These are phyloP conservation scores for Phoxinus phoxinus DNA, from an alignment of 2,113 vertebrate species.

Conservation along the genomic window DNA sequence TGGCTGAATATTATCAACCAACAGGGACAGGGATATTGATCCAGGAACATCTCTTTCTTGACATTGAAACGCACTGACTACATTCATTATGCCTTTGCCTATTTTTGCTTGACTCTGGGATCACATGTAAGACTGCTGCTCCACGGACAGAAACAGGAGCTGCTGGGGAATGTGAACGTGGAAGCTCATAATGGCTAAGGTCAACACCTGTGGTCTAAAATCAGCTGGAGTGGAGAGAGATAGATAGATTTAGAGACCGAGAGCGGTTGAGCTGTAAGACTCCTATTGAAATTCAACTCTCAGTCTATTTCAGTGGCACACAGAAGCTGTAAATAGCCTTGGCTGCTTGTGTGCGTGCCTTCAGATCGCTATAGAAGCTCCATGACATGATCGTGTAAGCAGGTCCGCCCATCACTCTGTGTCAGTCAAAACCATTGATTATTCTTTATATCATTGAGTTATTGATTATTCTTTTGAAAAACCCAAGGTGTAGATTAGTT, in stretches of 20 bases:
- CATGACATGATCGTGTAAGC: conserved; percentile 14
- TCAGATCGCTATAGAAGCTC: conserved; percentile 13
- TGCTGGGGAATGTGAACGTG: conserved; percentile 46
- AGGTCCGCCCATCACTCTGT: neutral
- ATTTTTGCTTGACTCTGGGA: conserved; percentile 13
- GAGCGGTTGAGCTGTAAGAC: neutral
- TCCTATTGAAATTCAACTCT: conserved; percentile 47
- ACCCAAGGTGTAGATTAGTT: neutral
- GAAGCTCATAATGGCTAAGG: conserved; percentile 50
- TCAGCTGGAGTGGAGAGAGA: conserved; percentile 46
- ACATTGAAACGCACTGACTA: neutral
- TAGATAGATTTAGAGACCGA: neutral
- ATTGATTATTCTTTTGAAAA: neutral
- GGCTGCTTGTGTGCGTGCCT: conserved; percentile 6
- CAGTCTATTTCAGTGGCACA: conserved; percentile 51
- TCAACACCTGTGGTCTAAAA: conserved; percentile 65
- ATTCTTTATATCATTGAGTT: neutral
- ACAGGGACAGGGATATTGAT: neutral
- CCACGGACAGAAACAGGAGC: conserved; percentile 43
- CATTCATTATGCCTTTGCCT: neutral
- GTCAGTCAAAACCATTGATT: neutral
- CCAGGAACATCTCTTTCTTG: neutral
- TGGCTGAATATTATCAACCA: neutral
- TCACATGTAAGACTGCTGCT: conserved; percentile 21
- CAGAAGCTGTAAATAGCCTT: conserved; percentile 48